Percentiles rank a stretch among this genome's conserved stretches.
Conservation (phyloP, 2,797 vertebrate genomes). For the Danio kyathit region DNA sequence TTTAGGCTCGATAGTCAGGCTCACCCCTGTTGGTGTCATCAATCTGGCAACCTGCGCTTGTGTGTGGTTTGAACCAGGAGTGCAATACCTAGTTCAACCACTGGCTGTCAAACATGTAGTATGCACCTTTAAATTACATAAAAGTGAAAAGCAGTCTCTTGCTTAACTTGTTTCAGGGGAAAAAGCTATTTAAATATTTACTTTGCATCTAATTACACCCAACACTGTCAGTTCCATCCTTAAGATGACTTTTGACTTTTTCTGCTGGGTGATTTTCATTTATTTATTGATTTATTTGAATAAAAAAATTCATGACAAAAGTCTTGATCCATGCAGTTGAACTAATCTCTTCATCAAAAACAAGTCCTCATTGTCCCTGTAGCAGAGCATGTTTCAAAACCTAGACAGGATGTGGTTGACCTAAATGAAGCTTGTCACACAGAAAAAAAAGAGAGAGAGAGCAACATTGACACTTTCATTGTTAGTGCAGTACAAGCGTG, state of each 20-base stretch:
- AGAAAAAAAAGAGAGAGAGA: slow-evolving; percentile 46
- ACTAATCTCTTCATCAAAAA: slow-evolving; percentile 51
- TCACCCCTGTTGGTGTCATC: too few relatives aligned
- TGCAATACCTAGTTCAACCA: too few relatives aligned
- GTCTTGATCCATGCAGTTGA: background rate
- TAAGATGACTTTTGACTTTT: slow-evolving; percentile 7
- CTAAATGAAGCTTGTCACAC: slow-evolving; percentile 70
- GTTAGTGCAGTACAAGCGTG: slow-evolving; percentile 10
- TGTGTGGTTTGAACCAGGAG: too few relatives aligned
- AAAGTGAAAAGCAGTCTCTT: too few relatives aligned
- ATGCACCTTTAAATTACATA: too few relatives aligned
- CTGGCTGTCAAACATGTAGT: too few relatives aligned
- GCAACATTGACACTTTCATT: slow-evolving; percentile 53
- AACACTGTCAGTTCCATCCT: background rate
- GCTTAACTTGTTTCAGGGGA: too few relatives aligned
- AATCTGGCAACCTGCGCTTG: too few relatives aligned
- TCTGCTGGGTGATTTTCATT: slow-evolving; percentile 3
- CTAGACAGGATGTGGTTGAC: slow-evolving; percentile 87
- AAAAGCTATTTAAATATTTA: too few relatives aligned
- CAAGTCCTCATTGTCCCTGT: slow-evolving; percentile 64
- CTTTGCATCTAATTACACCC: too few relatives aligned
- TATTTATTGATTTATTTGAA: background rate
- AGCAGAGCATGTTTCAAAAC: slow-evolving; percentile 68
- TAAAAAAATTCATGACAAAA: slow-evolving; percentile 12
- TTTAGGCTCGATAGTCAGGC: too few relatives aligned